A percentile compares a stretch with the other conserved stretches of the same genome.
Conservation (phyloP, 2,797 vertebrate genomes). For the Xenopus petersii region DNA sequence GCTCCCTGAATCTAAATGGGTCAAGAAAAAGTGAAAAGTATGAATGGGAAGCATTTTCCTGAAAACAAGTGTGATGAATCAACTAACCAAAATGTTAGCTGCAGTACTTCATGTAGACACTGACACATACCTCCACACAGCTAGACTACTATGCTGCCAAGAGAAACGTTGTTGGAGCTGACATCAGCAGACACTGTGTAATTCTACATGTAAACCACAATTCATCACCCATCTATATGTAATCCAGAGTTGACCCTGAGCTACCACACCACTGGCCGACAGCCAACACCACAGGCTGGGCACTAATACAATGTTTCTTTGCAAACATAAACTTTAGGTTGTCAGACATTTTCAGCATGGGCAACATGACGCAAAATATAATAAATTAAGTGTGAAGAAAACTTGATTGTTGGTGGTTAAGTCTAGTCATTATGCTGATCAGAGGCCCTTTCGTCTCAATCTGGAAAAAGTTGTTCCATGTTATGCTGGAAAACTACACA, state of each 20-base stretch:
- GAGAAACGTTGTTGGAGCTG: slow-evolving; percentile 54
- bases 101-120: slow-evolving; percentile 38
- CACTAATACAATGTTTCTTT: slow-evolving; percentile 55
- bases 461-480: slow-evolving; percentile 8
- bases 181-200: slow-evolving; percentile 65
- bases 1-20: neutral
- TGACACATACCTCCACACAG: slow-evolving; percentile 25
- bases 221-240: slow-evolving; percentile 58
- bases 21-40: slow-evolving; percentile 23
- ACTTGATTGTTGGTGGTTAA: neutral
- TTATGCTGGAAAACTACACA: slow-evolving; percentile 41
- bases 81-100: slow-evolving; percentile 29
- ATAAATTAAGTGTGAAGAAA: slow-evolving; percentile 49
- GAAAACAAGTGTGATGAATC: slow-evolving; percentile 41
- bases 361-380: slow-evolving; percentile 52
- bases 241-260: slow-evolving; percentile 55
- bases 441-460: slow-evolving; percentile 44
- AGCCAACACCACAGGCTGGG: slow-evolving; percentile 61
- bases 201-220: slow-evolving; percentile 61
- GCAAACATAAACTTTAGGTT: slow-evolving; percentile 50
- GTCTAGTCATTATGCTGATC: slow-evolving; percentile 51
- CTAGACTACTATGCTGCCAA: slow-evolving; percentile 49
- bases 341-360: slow-evolving; percentile 44
- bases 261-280: slow-evolving; percentile 49
- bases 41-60: slow-evolving; percentile 22